Conservation (phyloP, 2,113 vertebrate species). For the Oncorhynchus nerka region DNA sequence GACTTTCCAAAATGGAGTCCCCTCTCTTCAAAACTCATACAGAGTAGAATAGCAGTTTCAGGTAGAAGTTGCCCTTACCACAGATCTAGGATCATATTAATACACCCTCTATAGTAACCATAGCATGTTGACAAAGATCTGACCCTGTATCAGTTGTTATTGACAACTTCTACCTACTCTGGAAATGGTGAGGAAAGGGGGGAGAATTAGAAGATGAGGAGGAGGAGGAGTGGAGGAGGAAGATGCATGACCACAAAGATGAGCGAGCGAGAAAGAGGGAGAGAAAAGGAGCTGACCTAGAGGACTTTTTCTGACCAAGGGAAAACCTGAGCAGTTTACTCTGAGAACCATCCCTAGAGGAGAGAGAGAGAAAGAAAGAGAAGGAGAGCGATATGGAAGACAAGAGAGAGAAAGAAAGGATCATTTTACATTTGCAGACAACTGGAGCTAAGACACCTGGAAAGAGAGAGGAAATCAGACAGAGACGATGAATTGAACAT, state of each 20-base stretch:
- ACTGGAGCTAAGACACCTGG: conserved; percentile 53
- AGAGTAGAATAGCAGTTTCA: conserved; percentile 45
- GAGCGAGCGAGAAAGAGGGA: conserved; percentile 29
- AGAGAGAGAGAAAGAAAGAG: conserved; percentile 61
- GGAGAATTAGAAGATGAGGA: neutral
- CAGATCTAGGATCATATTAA: conserved; percentile 34
- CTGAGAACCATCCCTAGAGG: conserved; percentile 91
- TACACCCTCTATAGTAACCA: neutral
- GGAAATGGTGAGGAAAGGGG: neutral
- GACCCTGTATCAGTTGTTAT: conserved; percentile 38
- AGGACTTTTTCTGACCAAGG: conserved; percentile 96
- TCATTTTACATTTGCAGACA: conserved; percentile 46
- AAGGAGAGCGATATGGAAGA: conserved; percentile 1
- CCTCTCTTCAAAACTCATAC: conserved; percentile 49
- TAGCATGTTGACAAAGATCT: neutral
- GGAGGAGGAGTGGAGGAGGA: conserved; percentile 2
- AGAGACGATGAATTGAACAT: neutral
- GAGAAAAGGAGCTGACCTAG: conserved; percentile 86
- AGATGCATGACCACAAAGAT: neutral
- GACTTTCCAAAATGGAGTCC: conserved; percentile 31
- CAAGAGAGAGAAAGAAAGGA: conserved; percentile 13
- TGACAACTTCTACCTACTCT: conserved; percentile 52
- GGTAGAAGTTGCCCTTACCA: conserved; percentile 60
- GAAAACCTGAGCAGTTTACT: conserved; percentile 98
- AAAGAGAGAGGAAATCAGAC: conserved; percentile 47